phyloP scores from a whole-genome alignment of 1,140 invertebrate species.

The Battus philenor region DNA sequence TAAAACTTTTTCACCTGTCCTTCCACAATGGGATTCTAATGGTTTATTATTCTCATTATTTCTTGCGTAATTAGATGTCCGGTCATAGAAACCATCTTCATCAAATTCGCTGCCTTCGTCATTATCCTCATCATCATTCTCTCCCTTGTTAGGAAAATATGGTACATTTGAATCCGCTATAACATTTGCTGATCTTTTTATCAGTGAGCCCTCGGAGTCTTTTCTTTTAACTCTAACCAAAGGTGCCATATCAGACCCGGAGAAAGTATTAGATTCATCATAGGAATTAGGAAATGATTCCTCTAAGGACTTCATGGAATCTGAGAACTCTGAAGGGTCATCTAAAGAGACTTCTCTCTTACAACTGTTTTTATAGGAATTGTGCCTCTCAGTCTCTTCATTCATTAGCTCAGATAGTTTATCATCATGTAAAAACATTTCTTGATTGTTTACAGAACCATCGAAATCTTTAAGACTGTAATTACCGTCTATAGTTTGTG shows the following conservation, averaged over 20 bases:
- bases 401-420: slow-evolving; percentile 35
- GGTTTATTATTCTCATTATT: slow-evolving; percentile 16
- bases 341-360: slow-evolving; percentile 37
- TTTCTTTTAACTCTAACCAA: slow-evolving; percentile 61
- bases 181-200: slow-evolving; percentile 35
- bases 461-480: slow-evolving; percentile 20
- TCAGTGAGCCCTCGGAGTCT: slow-evolving; percentile 28
- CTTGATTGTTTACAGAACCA: slow-evolving; percentile 27
- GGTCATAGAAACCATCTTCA: slow-evolving; percentile 47
- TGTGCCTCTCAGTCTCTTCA: slow-evolving; percentile 23
- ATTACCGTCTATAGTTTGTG: slow-evolving; percentile 20
- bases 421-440: slow-evolving; percentile 35
- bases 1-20: not conserved
- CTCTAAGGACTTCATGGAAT: slow-evolving; percentile 49
- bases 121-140: slow-evolving; percentile 48
- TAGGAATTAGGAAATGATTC: slow-evolving; percentile 54
- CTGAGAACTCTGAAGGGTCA: slow-evolving; percentile 23
- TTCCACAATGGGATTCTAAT: slow-evolving; percentile 5
- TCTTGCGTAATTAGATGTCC: slow-evolving; percentile 36
- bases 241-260: slow-evolving; percentile 41
- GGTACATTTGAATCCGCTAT: slow-evolving; percentile 43
- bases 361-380: slow-evolving; percentile 25
- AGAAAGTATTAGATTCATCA: slow-evolving; percentile 31
- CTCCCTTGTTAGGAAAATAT: slow-evolving; percentile 38
- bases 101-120: slow-evolving; percentile 58